Evolutionary conservation across 2,113 vertebrate species (phyloP).

Genomic region (Menura novaehollandiae): DNA sequence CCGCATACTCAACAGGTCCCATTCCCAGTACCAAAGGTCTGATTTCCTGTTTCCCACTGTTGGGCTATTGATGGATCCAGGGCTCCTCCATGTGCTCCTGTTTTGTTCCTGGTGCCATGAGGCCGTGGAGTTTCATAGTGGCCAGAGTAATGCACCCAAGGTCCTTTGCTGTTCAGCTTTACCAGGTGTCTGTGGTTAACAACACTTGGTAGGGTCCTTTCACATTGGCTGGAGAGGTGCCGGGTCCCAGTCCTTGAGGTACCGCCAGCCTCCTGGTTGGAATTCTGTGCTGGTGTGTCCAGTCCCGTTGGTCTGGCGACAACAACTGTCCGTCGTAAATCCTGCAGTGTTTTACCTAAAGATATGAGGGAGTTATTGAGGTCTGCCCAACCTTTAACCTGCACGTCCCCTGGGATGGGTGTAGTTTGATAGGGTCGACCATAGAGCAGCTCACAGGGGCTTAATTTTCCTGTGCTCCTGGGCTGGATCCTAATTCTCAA

Average conservation of each 20-base stretch:
- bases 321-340: not conserved
- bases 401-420: not conserved
- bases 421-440: not conserved
- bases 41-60: not conserved
- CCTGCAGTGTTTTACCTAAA: not conserved
- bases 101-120: not conserved
- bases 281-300: not conserved
- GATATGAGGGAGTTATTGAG: not conserved
- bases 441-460: not conserved
- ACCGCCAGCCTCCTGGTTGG: not conserved
- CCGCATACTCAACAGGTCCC: not conserved
- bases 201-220: not conserved
- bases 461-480: not conserved
- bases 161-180: not conserved
- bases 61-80: not conserved
- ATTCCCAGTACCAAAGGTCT: not conserved
- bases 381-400: not conserved
- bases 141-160: not conserved
- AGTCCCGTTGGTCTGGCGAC: not conserved
- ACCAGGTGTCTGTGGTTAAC: too few species aligned
- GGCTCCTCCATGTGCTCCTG: rapidly evolving
- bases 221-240: not conserved
- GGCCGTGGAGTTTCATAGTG: not conserved
- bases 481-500: not conserved
- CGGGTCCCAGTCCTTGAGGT: not conserved